Conservation (phyloP, 35 echinoderm and acorn worm genomes). For the Apostichopus californicus region DNA sequence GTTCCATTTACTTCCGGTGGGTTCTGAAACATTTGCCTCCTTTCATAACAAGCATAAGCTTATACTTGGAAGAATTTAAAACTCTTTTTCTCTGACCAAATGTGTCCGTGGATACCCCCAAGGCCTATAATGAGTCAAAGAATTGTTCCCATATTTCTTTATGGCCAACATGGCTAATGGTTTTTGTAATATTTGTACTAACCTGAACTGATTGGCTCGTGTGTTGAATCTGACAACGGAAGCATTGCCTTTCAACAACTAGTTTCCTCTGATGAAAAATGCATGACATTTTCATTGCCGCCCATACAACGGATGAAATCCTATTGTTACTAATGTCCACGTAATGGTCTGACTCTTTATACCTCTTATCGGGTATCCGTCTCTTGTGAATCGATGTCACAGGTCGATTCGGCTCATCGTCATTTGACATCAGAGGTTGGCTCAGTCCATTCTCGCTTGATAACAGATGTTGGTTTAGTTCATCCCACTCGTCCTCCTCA, state of each 20-base stretch:
- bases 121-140: too few relatives aligned
- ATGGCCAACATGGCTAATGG: too few relatives aligned
- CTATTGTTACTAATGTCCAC: background rate
- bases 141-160: too few relatives aligned
- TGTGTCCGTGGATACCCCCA: too few relatives aligned
- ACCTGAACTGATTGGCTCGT: background rate
- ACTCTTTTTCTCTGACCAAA: too few relatives aligned
- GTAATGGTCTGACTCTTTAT: background rate
- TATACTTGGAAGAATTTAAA: too few relatives aligned
- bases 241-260: background rate
- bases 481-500: background rate
- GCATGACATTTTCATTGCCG: constrained; percentile 25
- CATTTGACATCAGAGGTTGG: background rate
- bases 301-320: background rate
- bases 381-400: background rate
- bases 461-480: background rate
- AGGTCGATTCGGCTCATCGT: background rate
- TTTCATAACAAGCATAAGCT: too few relatives aligned
- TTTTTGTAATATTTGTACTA: background rate
- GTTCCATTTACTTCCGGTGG: too few relatives aligned
- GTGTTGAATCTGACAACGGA: constrained; percentile 3
- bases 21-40: too few relatives aligned
- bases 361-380: background rate
- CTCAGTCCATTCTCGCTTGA: background rate
- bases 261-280: background rate